Conservation (phyloP, 2,888 invertebrate species). For the Lymantria dispar region DNA sequence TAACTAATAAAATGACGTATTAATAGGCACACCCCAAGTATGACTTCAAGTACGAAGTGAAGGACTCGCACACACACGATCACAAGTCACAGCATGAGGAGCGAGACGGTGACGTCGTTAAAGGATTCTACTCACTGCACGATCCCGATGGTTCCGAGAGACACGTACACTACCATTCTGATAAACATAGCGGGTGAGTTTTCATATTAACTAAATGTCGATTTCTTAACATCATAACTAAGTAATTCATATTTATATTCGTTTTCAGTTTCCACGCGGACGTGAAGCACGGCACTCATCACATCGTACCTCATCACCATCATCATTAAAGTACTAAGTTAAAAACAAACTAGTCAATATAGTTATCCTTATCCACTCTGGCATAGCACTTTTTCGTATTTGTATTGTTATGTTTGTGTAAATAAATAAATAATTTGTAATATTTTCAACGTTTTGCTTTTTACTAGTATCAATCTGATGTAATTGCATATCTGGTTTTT, state of each 20-base stretch:
- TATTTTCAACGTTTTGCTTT: no score
- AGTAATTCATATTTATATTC: neutral
- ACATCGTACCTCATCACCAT: constrained; percentile 27
- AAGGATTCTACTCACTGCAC: constrained; percentile 51
- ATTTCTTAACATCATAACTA: neutral
- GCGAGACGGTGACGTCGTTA: constrained; percentile 70
- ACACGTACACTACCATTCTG: constrained; percentile 73
- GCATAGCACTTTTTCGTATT: no score
- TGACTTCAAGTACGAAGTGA: neutral
- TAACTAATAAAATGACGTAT: neutral
- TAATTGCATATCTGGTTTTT: no score
- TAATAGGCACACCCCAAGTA: neutral
- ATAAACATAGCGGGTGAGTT: constrained; percentile 61
- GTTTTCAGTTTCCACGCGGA: constrained; percentile 50
- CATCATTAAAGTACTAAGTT: constrained; percentile 4
- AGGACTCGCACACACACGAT: neutral
- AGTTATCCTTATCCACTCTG: neutral
- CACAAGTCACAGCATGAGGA: constrained; percentile 48
- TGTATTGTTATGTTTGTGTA: no score
- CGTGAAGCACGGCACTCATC: constrained; percentile 46
- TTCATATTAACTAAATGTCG: neutral
- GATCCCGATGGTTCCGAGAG: constrained; percentile 74
- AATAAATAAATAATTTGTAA: no score
- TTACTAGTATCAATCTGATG: no score
- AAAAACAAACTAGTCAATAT: neutral